Percentiles rank a stretch among this genome's conserved stretches.
Conservation (phyloP, 2,113 vertebrate genomes). For the Pontoporia blainvillei region DNA sequence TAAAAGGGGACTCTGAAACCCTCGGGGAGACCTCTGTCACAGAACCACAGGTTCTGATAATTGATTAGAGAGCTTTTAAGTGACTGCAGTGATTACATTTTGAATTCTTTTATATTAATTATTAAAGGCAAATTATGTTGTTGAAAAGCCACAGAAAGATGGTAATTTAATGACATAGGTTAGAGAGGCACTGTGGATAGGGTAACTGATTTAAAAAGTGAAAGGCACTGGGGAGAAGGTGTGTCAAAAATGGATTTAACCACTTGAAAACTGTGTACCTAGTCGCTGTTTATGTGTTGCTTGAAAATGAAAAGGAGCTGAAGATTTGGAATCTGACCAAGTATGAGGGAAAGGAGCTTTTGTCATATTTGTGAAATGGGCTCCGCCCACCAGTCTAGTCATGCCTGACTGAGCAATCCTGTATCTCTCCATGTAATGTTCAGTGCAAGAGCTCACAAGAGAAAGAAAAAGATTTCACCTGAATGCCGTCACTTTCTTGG, state of each 20-base stretch:
- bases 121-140: constrained; percentile 69
- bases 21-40: not conserved
- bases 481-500: not conserved
- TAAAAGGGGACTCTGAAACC: not conserved
- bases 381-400: fast-evolving
- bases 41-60: constrained; percentile 37
- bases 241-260: constrained; percentile 52
- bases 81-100: constrained; percentile 68
- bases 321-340: not conserved
- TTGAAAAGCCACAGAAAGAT: constrained; percentile 53
- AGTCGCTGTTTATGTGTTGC: not conserved
- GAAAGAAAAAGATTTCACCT: not conserved
- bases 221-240: constrained; percentile 43
- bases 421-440: not conserved
- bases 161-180: constrained; percentile 61
- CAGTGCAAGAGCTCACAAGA: not conserved
- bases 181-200: constrained; percentile 34
- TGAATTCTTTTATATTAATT: constrained; percentile 72
- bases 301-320: not conserved
- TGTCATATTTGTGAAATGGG: not conserved
- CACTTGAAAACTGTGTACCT: not conserved
- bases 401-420: not conserved
- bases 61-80: constrained; percentile 60
- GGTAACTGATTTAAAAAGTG: constrained; percentile 59
- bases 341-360: not conserved